Base-by-base conservation (phyloP, 2,888 invertebrate genomes). In the Dicyrtoma fusca region DNA sequence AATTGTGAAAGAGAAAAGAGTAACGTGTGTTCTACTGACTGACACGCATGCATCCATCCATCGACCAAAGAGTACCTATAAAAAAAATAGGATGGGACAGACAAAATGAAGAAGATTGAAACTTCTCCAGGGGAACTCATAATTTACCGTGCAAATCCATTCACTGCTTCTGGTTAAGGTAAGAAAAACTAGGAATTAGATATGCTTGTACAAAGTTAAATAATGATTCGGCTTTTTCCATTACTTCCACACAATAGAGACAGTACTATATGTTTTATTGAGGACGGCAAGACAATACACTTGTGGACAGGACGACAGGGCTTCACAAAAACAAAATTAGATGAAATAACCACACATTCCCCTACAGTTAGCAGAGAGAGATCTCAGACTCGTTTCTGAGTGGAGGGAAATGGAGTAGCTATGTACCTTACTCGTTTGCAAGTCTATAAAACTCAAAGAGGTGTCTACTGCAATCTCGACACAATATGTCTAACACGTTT, bases 191-290 rank as follows among this genome's bases (percentile, higher is more conserved):
- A 14, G 13, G 70, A 73, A 79, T 80, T 80, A 76, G 77, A 68
- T 74, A 75, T 79, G 80, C 80, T 80, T 80, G 78, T 76, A 78
- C 74, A 76, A 75, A 78, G 75, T 75, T 75, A 78, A 78, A 75
- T 76, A 78, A 76, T 75, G 77, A 75, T 77, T 74, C 74, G 75
- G 72, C 76, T 75, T 70, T 74, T 76, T 73, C 69, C 74, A 70
- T 74, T 73, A 65, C 74, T 47, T 59, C 42, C 63, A 63, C 69
- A 75, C 75, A 73, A 72, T 72, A 59, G 72, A 65, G 42, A 71
- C 25, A 64, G 66, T 61, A 34, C 61, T 42, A 26, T 51, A 23
- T 59, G 59, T 59, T 42, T 59, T 68, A 34, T 47, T 57, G 45
- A 57, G 55, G 57, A 45, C 44, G 68, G 47, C 51, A 71, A 71